Evolutionary conservation across 2,888 invertebrate genomes (phyloP).

Genomic region (Fragum sueziense): DNA sequence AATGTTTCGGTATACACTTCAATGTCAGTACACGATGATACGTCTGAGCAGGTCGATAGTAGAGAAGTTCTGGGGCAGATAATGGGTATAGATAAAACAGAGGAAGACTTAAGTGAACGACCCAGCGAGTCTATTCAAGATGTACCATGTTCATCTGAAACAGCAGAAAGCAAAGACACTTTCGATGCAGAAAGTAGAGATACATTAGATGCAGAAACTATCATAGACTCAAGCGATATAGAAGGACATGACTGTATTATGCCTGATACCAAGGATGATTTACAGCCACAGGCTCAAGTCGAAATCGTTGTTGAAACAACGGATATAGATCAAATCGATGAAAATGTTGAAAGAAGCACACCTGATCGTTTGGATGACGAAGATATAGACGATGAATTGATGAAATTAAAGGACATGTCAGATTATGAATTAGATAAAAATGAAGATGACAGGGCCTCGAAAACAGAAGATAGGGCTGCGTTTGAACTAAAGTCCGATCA

Average conservation of each 20-base stretch:
- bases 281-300: not conserved
- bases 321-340: conserved; percentile 29
- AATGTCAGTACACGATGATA: conserved; percentile 61
- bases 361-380: conserved; percentile 47
- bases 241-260: not conserved
- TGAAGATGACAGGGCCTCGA: conserved; percentile 43
- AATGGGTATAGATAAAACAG: conserved; percentile 55
- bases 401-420: conserved; percentile 49
- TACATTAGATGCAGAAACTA: not conserved
- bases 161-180: conserved; percentile 54
- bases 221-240: not conserved
- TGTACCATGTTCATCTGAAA: conserved; percentile 41
- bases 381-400: conserved; percentile 59
- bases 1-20: conserved; percentile 60
- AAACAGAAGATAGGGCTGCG: conserved; percentile 50
- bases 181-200: conserved; percentile 43
- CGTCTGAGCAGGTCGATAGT: conserved; percentile 60
- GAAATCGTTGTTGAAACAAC: conserved; percentile 41
- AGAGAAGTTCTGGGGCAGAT: conserved; percentile 58
- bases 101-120: conserved; percentile 54
- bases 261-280: not conserved
- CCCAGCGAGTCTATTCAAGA: conserved; percentile 43
- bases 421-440: conserved; percentile 56
- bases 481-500: conserved; percentile 73
- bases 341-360: conserved; percentile 37